Evolutionary conservation across 1,140 invertebrate genomes (phyloP).

Genomic region (Platyura marginata): DNA sequence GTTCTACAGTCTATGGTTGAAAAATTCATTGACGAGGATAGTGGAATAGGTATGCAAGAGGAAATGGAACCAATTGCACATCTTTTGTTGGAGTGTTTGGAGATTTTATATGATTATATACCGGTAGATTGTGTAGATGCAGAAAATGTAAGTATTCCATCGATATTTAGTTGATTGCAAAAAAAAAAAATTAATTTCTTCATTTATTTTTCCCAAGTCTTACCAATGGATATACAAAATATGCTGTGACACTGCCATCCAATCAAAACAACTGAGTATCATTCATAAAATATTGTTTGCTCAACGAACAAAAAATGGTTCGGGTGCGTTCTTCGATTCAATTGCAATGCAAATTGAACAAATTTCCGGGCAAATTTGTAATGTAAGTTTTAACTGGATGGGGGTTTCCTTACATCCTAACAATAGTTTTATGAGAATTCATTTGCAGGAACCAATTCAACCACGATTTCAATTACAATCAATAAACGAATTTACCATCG

Average conservation of each 20-base stretch:
- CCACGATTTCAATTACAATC: not conserved
- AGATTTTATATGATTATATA: conserved; percentile 16
- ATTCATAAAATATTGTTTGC: conserved; percentile 16
- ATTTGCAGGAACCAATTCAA: not conserved
- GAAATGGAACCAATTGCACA: conserved; percentile 8
- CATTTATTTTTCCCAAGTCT: too few relatives aligned
- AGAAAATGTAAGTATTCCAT: too few relatives aligned
- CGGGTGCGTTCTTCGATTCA: conserved; percentile 15
- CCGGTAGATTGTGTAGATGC: conserved; percentile 9
- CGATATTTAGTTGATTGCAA: too few relatives aligned
- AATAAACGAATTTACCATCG: not conserved
- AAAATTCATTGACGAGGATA: conserved; percentile 13
- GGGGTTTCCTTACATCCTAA: too few relatives aligned
- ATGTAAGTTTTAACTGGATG: too few relatives aligned
- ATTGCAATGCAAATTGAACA: conserved; percentile 12
- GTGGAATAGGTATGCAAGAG: conserved; percentile 7
- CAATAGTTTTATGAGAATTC: too few relatives aligned
- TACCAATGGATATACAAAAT: conserved; percentile 18
- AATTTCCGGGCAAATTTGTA: not conserved
- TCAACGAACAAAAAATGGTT: conserved; percentile 18
- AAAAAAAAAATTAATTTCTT: too few relatives aligned
- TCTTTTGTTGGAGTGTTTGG: conserved; percentile 12
- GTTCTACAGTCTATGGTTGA: conserved; percentile 13
- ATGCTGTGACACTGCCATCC: conserved; percentile 12
- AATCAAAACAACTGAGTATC: conserved; percentile 10